Base-by-base conservation (phyloP, 2,113 vertebrate genomes). In the Cinclus cinclus region DNA sequence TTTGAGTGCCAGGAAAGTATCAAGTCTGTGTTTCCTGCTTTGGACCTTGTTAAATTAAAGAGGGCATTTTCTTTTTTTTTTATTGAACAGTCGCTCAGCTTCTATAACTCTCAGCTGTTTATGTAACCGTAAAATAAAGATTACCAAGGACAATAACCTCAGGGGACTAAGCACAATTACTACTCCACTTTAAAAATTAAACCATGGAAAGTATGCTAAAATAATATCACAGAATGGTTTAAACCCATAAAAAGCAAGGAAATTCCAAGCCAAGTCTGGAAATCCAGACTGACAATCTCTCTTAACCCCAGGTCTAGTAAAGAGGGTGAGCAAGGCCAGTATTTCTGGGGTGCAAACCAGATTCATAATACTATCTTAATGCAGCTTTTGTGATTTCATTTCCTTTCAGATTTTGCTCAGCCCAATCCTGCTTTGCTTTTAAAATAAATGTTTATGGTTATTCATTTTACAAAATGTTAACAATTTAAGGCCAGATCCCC, bases 21-120 rank as follows among this genome's bases (percentile, higher is more conserved):
- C 58, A 39, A 78, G 44, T 63, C 67, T 12, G 41, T 77, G 39
- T 31, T 96, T 88, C 58, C 63, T 83, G 77, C 76, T 77, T 92
- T 37, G 65, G 8, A 96, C 63, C 47, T 65, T 78, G 58, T 84
- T 86, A 95, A 95, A 94, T 95, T 86, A 92, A 92, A 95, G 65
- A 88, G 55, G 39, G 22, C 46, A 12, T 89, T 94, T 93, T 90
- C 41, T 53, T 87, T 37, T 53, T 87, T 37, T 90, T 90, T 94
- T 91, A 93, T 62, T 91, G 90, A 97, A 93, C 42, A 83, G 67
- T 95, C 37, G 0, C 73, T 95, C 78, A 77, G 87, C 58, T 94
- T 97, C 90, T 93, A 70, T 77, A 96, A 91, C 53, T 95, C 67
- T 94, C 89, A 87, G 79, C 78, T 95, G 83, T 89, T 97, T 94